Percentiles rank a stretch among this genome's conserved stretches.
These are phyloP conservation scores for Megaceryle torquata DNA, from an alignment of 2,113 vertebrate genomes.

Conservation along the genomic window DNA sequence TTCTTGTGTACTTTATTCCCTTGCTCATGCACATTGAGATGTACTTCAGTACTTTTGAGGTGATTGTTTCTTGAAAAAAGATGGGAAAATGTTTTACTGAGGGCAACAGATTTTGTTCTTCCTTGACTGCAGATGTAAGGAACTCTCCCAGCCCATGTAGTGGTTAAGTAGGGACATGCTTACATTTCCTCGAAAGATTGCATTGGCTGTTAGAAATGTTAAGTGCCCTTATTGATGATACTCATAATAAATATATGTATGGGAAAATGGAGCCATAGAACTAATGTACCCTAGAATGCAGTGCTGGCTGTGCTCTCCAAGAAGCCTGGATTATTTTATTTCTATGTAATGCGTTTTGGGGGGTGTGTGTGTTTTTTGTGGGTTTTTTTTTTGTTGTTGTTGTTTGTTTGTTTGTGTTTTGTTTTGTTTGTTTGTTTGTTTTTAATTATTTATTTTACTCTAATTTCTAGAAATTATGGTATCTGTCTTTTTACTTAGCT, in stretches of 20 bases:
- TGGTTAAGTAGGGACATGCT: not conserved
- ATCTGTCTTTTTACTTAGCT: not conserved
- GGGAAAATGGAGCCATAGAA: not conserved
- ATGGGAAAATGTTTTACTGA: not conserved
- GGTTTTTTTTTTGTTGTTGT: too few relatives aligned
- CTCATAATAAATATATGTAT: not conserved
- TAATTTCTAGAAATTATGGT: not conserved
- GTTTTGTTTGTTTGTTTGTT: not conserved
- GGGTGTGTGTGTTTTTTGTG: too few relatives aligned
- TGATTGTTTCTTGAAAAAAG: not conserved
- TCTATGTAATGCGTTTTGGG: not conserved
- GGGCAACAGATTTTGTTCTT: not conserved
- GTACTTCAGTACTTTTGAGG: not conserved
- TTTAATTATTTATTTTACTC: not conserved
- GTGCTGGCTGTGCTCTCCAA: not conserved
- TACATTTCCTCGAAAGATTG: not conserved
- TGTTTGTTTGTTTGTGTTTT: too few relatives aligned
- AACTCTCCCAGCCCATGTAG: not conserved
- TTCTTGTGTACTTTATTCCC: not conserved
- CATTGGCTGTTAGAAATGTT: not conserved
- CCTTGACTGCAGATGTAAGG: not conserved
- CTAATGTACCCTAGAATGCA: not conserved
- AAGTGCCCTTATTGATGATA: not conserved
- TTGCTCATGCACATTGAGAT: not conserved
- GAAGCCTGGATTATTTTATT: not conserved